Evolutionary conservation across 92 coral and sea anemone species (phyloP), one percentile per base, ranked within the genome.

Genomic region (Pocillopora grandis): DNA sequence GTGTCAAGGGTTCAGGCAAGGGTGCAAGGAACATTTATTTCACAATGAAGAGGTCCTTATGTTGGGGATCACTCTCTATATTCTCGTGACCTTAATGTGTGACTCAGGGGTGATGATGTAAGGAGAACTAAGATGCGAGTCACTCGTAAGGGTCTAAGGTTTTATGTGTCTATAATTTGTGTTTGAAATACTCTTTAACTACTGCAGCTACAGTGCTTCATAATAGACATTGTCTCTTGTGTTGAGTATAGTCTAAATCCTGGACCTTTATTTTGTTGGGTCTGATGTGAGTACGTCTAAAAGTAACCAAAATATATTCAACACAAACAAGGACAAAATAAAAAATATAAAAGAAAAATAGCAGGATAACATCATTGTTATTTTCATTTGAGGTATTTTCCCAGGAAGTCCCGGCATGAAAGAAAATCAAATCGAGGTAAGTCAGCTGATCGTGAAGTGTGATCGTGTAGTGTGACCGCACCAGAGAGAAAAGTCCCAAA

Each of bases 171-270:
- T 23, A 23, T 23, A 23, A 23, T 23, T 23, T 23, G 27, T 23
- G 27, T 23, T 23, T 23, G 27, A 23, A 23, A 23, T 23, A 37
- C 52, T 5, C 76, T 10, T 23, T 12, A 1, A 63, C 68, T 0
- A 23, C 2, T 64, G 23, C n/a, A 11, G 62, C 2, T 21, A 65
- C 9, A 21, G 21, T 65, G 70, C 69, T 65, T 3, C 12, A 65
- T 66, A 2, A 33, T 42, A 17, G 18, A 68, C 35, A 31, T 1
- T 81, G 71, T 78, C 86, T 82, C 86, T 72, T 82, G 42, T 21
- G 79, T 48, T 19, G 86, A 72, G 64, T 82, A 82, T 60, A 82
- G 86, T 72, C 79, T 72, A 20, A 82, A 73, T 74, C 86, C 86
- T 62, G 86, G 86, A 20, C 86, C 86, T 82, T 82, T 82, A 58